phyloP scores from a whole-genome alignment of 2,888 invertebrate species.

The Dryococelus australis region DNA sequence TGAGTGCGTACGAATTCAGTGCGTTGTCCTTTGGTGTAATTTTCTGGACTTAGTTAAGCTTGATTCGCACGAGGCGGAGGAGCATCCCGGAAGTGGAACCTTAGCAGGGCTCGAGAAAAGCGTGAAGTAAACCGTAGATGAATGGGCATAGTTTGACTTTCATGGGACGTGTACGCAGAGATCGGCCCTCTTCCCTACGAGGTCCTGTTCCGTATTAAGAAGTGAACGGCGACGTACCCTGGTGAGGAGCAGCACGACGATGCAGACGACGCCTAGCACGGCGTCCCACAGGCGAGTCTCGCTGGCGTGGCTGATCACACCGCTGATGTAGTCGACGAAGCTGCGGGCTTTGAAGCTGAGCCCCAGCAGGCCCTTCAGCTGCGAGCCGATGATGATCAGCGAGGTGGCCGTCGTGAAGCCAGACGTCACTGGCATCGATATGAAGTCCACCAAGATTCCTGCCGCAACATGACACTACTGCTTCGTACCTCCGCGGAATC shows the following conservation, averaged over 20 bases:
- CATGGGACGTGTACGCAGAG: too few relatives aligned
- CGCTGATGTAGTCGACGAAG: constrained; percentile 67
- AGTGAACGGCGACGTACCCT: constrained; percentile 62
- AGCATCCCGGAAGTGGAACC: too few relatives aligned
- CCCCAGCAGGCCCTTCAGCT: constrained; percentile 74
- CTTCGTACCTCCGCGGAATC: too few relatives aligned
- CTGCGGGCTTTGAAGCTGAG: constrained; percentile 69
- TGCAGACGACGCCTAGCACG: constrained; percentile 70
- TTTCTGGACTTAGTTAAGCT: too few relatives aligned
- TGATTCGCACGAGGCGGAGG: too few relatives aligned
- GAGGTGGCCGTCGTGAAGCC: constrained; percentile 88
- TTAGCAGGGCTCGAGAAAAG: too few relatives aligned
- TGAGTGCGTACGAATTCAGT: too few relatives aligned
- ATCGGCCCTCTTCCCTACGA: too few relatives aligned
- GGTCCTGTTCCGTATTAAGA: neutral
- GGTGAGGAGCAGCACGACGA: constrained; percentile 69
- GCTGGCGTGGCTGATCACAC: constrained; percentile 61
- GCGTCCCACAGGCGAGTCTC: constrained; percentile 69
- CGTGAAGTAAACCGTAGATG: too few relatives aligned
- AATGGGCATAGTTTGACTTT: too few relatives aligned
- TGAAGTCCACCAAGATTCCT: constrained; percentile 87
- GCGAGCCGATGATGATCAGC: constrained; percentile 69
- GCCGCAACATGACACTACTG: constrained; percentile 32
- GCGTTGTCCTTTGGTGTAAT: too few relatives aligned
- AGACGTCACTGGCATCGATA: constrained; percentile 81